Evolutionary conservation across 1,140 invertebrate genomes (phyloP).

Genomic region (Manduca sexta): DNA sequence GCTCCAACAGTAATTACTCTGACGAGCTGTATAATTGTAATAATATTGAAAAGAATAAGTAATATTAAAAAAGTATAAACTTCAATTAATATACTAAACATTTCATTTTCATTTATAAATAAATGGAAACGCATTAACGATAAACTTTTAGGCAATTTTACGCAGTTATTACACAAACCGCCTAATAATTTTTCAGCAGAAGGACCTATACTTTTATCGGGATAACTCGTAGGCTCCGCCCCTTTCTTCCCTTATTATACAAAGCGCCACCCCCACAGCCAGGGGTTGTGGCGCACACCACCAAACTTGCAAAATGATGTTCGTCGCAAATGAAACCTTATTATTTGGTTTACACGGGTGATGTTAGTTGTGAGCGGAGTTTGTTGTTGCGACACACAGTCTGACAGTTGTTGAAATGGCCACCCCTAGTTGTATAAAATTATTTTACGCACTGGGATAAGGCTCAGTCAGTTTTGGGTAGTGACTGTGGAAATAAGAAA

Average conservation of each 20-base stretch:
- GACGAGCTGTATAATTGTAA: too few species aligned
- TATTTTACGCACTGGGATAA: slow-evolving; percentile 27
- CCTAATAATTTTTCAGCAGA: too few species aligned
- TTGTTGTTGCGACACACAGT: slow-evolving; percentile 7
- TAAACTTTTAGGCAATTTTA: too few species aligned
- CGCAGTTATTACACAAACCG: too few species aligned
- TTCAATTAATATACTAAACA: too few species aligned
- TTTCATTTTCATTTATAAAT: too few species aligned
- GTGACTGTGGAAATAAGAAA: slow-evolving; percentile 6
- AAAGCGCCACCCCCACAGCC: slow-evolving; percentile 38
- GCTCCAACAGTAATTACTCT: too few species aligned
- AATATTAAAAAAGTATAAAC: too few species aligned
- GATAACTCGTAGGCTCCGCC: slow-evolving; percentile 27
- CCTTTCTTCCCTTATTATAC: slow-evolving; percentile 29
- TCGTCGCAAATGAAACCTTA: slow-evolving; percentile 10
- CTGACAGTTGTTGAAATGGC: slow-evolving; percentile 2
- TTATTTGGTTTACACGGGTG: not conserved
- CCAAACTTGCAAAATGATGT: slow-evolving; percentile 1
- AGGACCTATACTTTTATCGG: not conserved
- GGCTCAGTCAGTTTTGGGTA: slow-evolving; percentile 31
- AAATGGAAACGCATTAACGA: too few species aligned
- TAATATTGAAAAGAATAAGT: too few species aligned
- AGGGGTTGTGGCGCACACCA: slow-evolving; percentile 27
- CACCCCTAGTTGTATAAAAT: slow-evolving; percentile 56
- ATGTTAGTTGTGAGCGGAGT: slow-evolving; percentile 1